Base-by-base conservation (phyloP, 2,888 invertebrate genomes). In the Synergus umbraculus region DNA sequence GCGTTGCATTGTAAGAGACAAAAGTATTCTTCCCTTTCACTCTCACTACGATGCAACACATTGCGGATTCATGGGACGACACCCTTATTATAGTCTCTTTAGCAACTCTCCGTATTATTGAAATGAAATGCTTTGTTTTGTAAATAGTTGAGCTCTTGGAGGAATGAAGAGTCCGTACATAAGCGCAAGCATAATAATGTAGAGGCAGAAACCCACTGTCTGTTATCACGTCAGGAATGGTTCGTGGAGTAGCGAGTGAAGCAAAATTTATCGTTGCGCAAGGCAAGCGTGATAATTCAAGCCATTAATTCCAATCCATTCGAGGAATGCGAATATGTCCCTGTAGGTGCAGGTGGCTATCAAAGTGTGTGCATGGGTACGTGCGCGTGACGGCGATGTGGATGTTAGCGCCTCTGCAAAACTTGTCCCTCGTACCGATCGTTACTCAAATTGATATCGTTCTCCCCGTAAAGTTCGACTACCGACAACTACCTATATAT, bases 391-490 rank as follows among this genome's bases (percentile, higher is more conserved):
- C 76, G 54, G 76, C 69, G 79, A 81, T 81, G 78, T 65, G 44
- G 37, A 82, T 79, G 78, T 79, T 80, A 81, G 79, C 76, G 78
- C 69, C 76, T 65, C 78, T 80, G 79, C 79, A 65, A 76, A 81
- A 83, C 79, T 81, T 80, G 80, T 76, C 78, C 79, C 83, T 81
- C 81, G 83, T 83, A 83, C 79, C 58, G 80, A 83, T 86, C 87
- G 86, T 88, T 87, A 86, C 85, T 84, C 86, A 88, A 88, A 88
- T 87, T 88, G 87, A 88, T 87, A 88, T 87, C 86, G 85, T 84
- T 83, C 87, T 77, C 81, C 69, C 79, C 22, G 54, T 79, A 58
- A 83, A 83, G 82, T 84, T 83, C 76, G 80, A 54, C 79, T 80
- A 82, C 80, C 77, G 77, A 76, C 80, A 81, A 81, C 78, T 77